Percentiles rank a stretch among this genome's conserved stretches.
These are phyloP conservation scores for Eulemur mongoz DNA, from an alignment of 2,797 vertebrate species.

Conservation along the genomic window DNA sequence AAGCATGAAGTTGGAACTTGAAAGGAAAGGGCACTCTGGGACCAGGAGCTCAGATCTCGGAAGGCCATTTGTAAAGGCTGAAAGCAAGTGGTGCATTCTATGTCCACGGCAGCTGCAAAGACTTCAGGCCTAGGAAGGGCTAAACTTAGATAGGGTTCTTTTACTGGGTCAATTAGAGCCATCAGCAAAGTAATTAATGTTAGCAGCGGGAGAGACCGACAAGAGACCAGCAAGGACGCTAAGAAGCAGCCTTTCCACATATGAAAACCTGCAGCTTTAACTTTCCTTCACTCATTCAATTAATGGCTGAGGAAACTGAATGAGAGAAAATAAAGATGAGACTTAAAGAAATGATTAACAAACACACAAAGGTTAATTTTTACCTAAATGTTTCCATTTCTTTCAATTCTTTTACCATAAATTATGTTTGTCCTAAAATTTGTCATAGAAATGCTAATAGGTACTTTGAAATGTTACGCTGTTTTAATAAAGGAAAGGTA, in stretches of 20 bases:
- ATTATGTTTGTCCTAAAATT: not conserved
- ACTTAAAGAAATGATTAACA: not conserved
- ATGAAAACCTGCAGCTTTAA: slow-evolving; percentile 32
- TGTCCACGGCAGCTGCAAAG: not conserved
- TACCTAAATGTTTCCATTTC: not conserved
- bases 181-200: slow-evolving; percentile 75
- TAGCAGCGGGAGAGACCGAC: slow-evolving; percentile 64
- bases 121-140: slow-evolving; percentile 3
- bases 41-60: not conserved
- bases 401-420: not conserved
- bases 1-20: not conserved
- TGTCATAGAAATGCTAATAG: not conserved
- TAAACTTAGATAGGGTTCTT: not conserved
- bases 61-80: not conserved
- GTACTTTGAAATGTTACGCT: not conserved
- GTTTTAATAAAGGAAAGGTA: not conserved
- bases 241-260: slow-evolving; percentile 40
- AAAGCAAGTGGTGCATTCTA: not conserved
- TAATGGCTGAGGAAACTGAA: slow-evolving; percentile 23
- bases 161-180: slow-evolving; percentile 71
- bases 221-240: not conserved
- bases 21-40: not conserved
- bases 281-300: slow-evolving; percentile 68
- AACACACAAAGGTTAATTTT: not conserved
- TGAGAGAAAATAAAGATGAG: not conserved